Percentiles rank a stretch among this genome's conserved stretches.
phyloP scores from a whole-genome alignment of 2,113 vertebrate species.

The Dermatemys mawii region DNA sequence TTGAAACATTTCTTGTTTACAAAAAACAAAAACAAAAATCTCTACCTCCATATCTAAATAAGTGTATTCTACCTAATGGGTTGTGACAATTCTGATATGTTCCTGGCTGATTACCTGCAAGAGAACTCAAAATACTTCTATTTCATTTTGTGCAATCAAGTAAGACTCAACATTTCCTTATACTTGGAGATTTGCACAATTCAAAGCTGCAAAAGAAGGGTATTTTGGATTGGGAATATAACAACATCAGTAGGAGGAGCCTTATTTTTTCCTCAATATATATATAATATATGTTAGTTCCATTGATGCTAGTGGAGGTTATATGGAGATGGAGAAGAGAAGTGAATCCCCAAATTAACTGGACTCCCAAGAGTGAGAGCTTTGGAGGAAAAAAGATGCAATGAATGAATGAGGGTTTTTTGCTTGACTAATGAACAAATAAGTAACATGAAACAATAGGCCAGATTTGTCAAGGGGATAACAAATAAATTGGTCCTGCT shows the following conservation, averaged over 20 bases:
- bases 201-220: background rate
- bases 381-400: background rate
- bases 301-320: background rate
- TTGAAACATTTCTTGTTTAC: background rate
- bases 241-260: background rate
- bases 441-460: background rate
- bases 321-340: background rate
- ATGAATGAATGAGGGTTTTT: background rate
- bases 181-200: background rate
- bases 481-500: background rate
- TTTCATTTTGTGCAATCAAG: background rate
- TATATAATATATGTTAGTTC: background rate
- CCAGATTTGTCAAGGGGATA: background rate
- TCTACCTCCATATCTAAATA: background rate
- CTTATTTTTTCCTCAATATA: background rate
- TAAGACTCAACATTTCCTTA: background rate
- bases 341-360: background rate
- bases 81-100: background rate
- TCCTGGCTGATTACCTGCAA: background rate
- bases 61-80: background rate
- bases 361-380: background rate
- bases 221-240: fast-evolving
- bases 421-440: background rate
- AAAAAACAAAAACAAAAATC: background rate
- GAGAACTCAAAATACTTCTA: background rate